phyloP scores from a whole-genome alignment of 2,797 vertebrate genomes.

The Champsocephalus gunnari region DNA sequence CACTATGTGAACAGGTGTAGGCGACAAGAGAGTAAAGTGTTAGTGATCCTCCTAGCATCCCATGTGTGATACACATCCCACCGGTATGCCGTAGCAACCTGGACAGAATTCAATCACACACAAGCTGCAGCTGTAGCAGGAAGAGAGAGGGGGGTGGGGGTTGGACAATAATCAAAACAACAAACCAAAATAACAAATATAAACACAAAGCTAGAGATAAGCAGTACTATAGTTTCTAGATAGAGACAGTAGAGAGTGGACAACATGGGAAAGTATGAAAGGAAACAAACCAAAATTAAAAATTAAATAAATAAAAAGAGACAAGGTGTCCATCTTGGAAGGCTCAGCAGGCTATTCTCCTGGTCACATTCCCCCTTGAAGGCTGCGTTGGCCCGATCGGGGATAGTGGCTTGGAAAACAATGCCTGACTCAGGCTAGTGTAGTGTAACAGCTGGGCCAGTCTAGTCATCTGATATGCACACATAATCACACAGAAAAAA shows the following conservation, averaged over 20 bases:
- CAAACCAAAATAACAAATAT: constrained; percentile 81
- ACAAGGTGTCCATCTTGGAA: constrained; percentile 99
- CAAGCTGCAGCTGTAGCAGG: constrained; percentile 85
- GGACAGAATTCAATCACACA: constrained; percentile 86
- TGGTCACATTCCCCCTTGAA: constrained; percentile 98
- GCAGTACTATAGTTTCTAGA: constrained; percentile 80
- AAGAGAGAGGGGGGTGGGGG: constrained; percentile 78
- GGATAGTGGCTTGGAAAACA: constrained; percentile 99
- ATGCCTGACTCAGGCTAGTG: constrained; percentile 99
- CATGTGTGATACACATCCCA: constrained; percentile 83
- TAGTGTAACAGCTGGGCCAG: constrained; percentile 99
- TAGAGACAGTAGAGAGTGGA: constrained; percentile 89
- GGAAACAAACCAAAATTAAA: constrained; percentile 83
- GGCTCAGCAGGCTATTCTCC: constrained; percentile 94
- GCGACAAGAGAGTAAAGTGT: constrained; percentile 77
- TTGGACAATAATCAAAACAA: constrained; percentile 83
- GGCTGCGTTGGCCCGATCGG: constrained; percentile 96
- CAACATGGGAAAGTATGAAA: constrained; percentile 89
- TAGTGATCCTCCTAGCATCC: constrained; percentile 83
- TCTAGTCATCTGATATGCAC: constrained; percentile 99
- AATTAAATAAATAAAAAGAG: constrained; percentile 90
- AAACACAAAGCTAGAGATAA: constrained; percentile 84
- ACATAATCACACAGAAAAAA: constrained; percentile 99
- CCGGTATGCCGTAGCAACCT: constrained; percentile 85
- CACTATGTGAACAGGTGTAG: constrained; percentile 61